A percentile compares a stretch with the other conserved stretches of the same genome.
Evolutionary conservation across 2,888 invertebrate species (phyloP).

Genomic region (Himalopsyche anomala): DNA sequence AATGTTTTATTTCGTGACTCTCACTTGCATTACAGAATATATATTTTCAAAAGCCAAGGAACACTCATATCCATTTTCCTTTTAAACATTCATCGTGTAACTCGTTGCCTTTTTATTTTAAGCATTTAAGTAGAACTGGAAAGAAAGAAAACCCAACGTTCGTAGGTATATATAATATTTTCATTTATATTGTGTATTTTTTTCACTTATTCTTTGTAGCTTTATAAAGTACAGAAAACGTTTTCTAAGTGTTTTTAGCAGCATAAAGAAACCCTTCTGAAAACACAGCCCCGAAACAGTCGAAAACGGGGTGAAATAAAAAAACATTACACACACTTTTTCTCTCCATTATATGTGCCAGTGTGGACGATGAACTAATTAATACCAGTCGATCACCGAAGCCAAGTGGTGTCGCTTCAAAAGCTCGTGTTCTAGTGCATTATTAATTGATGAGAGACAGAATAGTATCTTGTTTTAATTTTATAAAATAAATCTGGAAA

Average conservation of each 20-base stretch:
- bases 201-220: conserved; percentile 53
- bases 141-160: conserved; percentile 24
- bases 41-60: neutral
- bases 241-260: conserved; percentile 51
- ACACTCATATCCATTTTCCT: conserved; percentile 4
- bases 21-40: neutral
- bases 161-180: conserved; percentile 41
- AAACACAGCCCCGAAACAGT: neutral
- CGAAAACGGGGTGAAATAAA: neutral
- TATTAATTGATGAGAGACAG: too few relatives aligned
- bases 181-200: conserved; percentile 52
- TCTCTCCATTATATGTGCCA: too few relatives aligned
- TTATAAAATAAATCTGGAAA: too few relatives aligned
- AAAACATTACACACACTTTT: neutral
- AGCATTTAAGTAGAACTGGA: conserved; percentile 37
- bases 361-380: too few relatives aligned
- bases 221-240: conserved; percentile 45
- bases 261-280: conserved; percentile 43
- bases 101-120: conserved; percentile 41
- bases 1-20: too few relatives aligned
- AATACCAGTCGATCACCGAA: too few relatives aligned
- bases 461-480: too few relatives aligned
- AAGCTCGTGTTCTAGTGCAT: too few relatives aligned
- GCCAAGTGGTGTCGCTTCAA: too few relatives aligned
- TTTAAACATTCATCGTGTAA: conserved; percentile 39